Conservation (phyloP, 2,113 vertebrate genomes). For the Chloropsis hardwickii region DNA sequence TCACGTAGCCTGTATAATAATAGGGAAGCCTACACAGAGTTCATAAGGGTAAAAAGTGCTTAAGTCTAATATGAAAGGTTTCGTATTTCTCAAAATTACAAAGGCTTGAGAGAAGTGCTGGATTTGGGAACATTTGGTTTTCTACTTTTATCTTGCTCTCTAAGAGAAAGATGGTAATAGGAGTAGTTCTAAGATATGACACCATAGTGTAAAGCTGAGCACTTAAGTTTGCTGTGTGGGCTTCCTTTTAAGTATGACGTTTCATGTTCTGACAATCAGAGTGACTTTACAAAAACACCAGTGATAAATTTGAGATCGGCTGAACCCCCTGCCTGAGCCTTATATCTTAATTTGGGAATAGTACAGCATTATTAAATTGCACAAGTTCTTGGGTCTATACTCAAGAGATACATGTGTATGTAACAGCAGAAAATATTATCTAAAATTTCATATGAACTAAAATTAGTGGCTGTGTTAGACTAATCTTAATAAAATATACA, state of each 20-base stretch:
- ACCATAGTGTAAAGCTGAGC: background rate
- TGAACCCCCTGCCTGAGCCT: background rate
- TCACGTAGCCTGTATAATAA: background rate
- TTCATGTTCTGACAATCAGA: slow-evolving; percentile 16
- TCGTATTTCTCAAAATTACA: background rate
- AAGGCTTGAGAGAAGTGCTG: background rate
- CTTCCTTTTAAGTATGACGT: slow-evolving; percentile 13
- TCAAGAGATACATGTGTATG: background rate
- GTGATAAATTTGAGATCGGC: background rate
- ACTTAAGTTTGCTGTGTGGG: background rate
- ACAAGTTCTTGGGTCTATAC: background rate
- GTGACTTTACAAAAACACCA: background rate
- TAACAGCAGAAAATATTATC: background rate
- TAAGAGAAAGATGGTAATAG: background rate
- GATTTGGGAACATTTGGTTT: background rate
- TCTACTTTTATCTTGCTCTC: background rate
- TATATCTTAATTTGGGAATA: background rate
- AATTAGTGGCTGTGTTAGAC: background rate
- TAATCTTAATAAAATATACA: background rate
- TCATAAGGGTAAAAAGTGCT: background rate
- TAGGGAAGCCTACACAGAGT: background rate
- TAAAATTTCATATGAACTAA: background rate
- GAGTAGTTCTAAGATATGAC: background rate
- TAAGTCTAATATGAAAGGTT: background rate
- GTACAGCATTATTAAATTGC: background rate